Evolutionary conservation across 2,797 vertebrate species (phyloP), one percentile per base, ranked within the genome.

Genomic region (Ctenosaura bakeri): DNA sequence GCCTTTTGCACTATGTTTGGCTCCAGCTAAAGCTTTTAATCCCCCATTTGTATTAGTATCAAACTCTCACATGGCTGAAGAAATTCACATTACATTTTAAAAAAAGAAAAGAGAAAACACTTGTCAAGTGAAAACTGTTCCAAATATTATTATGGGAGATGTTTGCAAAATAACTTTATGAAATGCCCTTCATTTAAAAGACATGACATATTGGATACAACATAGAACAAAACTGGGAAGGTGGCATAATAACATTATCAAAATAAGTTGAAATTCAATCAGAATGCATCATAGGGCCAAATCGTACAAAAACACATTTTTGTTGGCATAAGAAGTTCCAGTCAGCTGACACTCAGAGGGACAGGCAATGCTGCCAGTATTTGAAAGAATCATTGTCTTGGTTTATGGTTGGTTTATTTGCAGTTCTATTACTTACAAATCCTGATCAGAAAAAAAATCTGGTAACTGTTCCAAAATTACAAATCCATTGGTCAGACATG

Each of bases 11-110:
- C 66, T 74, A 73, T 82, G 52, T 80, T 62, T 82, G 74, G 38
- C 83, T 90, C 22, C 38, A 62, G 56, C 56, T 83, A 87, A 90
- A 87, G 85, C 89, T 81, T 90, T 90, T 90, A 87, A 87, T 90
- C 85, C 46, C n/a, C 80, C 77, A 83, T 86, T 87, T 90, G 56
- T 90, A 83, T 87, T 69, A 90, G 56, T 56, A 90, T 24, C 79
- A 66, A 79, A 76, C 46, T 87, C 54, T 73, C 69, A 54, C 71
- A 90, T 26, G 76, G 38, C 46, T 86, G 54, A 24, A 77, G 84
- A 74, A 90, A 87, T 42, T 46, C 29, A 38, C 54, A 64, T 73
- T 73, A 26, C 26, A 69, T 38, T 64, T 62, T 82, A 20, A 35
- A 90, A 66, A 50, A 66, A 46, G 42, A 46, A 46, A 4, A 46